phyloP scores from a whole-genome alignment of 2,113 vertebrate genomes.

The Pelobates fuscus region DNA sequence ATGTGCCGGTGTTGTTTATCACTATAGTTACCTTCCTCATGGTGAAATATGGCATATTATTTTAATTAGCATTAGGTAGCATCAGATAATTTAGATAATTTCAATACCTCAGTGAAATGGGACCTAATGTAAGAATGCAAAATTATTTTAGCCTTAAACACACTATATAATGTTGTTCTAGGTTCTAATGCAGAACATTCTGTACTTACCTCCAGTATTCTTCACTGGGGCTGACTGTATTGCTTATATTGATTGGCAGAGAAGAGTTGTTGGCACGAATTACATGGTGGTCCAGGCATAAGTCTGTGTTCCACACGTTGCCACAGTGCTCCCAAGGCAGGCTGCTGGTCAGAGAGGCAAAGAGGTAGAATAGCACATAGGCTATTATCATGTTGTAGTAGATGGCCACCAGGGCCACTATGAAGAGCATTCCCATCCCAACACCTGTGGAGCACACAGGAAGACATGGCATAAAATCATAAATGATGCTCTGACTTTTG shows the following conservation, averaged over 20 bases:
- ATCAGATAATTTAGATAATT: no score
- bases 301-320: slow-evolving; percentile 79
- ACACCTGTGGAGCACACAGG: slow-evolving; percentile 60
- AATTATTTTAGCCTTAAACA: no score
- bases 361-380: slow-evolving; percentile 85
- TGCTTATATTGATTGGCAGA: slow-evolving; percentile 67
- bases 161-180: no score
- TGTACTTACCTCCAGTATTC: slow-evolving; percentile 77
- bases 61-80: no score
- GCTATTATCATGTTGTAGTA: slow-evolving; percentile 86
- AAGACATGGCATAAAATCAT: slow-evolving; percentile 1
- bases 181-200: neutral
- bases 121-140: no score
- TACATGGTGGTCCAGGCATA: slow-evolving; percentile 72
- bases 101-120: no score
- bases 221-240: slow-evolving; percentile 77
- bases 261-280: slow-evolving; percentile 60
- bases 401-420: slow-evolving; percentile 78
- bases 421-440: slow-evolving; percentile 77
- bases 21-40: no score
- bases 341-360: slow-evolving; percentile 76
- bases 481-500: slow-evolving; percentile 17
- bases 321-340: slow-evolving; percentile 78
- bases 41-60: no score
- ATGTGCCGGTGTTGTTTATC: no score